Evolutionary conservation across 2,797 vertebrate species (phyloP).

Genomic region (Phaenicophaeus curvirostris): DNA sequence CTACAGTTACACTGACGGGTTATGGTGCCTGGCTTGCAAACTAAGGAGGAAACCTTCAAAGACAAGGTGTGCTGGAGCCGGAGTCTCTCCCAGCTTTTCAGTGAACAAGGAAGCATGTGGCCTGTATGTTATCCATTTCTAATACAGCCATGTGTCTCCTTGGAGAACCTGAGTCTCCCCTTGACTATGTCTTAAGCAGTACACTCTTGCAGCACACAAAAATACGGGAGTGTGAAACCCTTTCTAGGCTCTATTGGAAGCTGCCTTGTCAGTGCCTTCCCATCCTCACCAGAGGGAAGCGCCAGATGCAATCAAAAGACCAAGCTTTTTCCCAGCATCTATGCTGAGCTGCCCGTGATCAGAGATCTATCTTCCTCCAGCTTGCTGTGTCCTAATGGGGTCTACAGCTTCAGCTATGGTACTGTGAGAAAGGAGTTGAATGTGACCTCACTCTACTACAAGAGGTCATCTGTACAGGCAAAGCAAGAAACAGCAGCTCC

Average conservation of each 20-base stretch:
- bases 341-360: no score
- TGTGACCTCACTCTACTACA: neutral
- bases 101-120: neutral
- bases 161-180: neutral
- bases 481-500: neutral
- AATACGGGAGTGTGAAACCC: neutral
- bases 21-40: neutral
- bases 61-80: neutral
- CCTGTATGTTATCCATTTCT: neutral
- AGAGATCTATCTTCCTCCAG: neutral
- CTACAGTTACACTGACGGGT: neutral
- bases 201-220: neutral
- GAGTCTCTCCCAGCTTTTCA: neutral
- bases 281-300: neutral
- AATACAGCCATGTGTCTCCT: neutral
- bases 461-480: neutral
- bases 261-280: neutral
- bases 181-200: neutral
- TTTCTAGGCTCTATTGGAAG: neutral
- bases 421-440: neutral
- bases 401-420: neutral
- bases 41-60: neutral
- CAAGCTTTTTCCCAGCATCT: neutral
- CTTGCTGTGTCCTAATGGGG: neutral
- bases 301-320: neutral